Base-by-base conservation (phyloP, 2,888 invertebrate genomes). In the Drosophila borealis region DNA sequence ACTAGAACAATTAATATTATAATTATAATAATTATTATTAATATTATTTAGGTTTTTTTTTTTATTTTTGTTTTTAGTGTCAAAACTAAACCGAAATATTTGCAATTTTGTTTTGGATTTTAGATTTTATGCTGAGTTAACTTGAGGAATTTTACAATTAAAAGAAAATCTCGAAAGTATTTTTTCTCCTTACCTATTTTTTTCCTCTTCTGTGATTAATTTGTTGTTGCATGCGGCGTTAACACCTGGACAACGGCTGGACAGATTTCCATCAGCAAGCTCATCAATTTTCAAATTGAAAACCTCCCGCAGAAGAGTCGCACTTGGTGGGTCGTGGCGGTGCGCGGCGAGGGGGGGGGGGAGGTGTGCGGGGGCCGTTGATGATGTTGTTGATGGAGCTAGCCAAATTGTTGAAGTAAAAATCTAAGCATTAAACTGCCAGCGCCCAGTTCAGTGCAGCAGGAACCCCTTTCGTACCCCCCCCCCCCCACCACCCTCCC, bases 201-300 rank as follows among this genome's bases (percentile, higher is more conserved):
- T 8, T 36, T 29, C 46, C 17, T 13, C 29, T 29, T 41, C 2
- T 44, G 17, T 59, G 36, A 72, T 77, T 75, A 69, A 73, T 73
- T 77, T 77, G 64, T 54, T 62, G 34, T 41, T 51, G 44, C 34
- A 45, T 13, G 59, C 29, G 45, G 19, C 41, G 37, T 77, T 69
- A 77, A 74, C 74, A 70, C 71, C 63, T 65, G 59, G 55, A 53
- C 46, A 60, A 21, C 64, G 42, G 29, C 65, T 67, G 67, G 74
- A 68, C 81, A 80, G 80, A 72, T 86, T 82, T 88, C 70, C 74
- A 83, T 86, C 83, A 83, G 62, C 57, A 65, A 74, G 67, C 81
- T 83, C 80, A 83, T 83, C 88, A 88, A 88, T 86, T 78, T 74
- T 66, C 37, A 83, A 87, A 84, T 81, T 82, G 82, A 74, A 73